These are phyloP conservation scores for Diachrysia chrysitis DNA, from an alignment of 2,888 invertebrate species.

Conservation along the genomic window DNA sequence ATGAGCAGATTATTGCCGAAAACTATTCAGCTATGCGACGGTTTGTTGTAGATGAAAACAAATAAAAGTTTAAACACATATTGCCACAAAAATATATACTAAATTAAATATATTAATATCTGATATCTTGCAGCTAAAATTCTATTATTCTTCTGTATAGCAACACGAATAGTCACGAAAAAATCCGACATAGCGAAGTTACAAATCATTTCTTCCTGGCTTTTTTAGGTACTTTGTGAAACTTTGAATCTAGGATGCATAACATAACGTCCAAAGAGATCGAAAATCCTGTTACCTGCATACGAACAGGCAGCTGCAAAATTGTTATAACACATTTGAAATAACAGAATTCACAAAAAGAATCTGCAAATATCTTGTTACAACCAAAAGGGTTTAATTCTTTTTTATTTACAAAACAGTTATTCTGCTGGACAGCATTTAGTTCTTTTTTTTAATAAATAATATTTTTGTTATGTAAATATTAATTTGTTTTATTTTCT, in stretches of 20 bases:
- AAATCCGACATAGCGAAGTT: constrained; percentile 33
- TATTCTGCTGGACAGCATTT: too few species aligned
- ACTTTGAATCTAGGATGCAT: constrained; percentile 43
- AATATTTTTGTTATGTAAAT: too few species aligned
- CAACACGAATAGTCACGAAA: constrained; percentile 31
- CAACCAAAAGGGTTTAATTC: background rate
- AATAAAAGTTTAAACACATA: too few species aligned
- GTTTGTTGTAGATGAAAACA: too few species aligned
- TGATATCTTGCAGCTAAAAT: background rate
- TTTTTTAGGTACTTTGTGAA: constrained; percentile 47
- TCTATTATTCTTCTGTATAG: background rate
- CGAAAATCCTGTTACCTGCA: constrained; percentile 25
- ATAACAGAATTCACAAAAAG: background rate
- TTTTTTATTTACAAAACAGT: too few species aligned
- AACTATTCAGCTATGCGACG: too few species aligned
- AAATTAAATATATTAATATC: too few species aligned
- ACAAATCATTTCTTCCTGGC: constrained; percentile 35
- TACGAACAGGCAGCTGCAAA: background rate
- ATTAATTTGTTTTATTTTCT: background rate
- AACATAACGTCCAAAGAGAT: constrained; percentile 46
- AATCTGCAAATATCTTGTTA: background rate
- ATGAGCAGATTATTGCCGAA: too few species aligned
- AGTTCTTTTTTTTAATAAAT: background rate
- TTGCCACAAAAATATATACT: too few species aligned
- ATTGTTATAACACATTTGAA: constrained; percentile 30